These are phyloP conservation scores for Galaxias olidus DNA, from an alignment of 2,797 vertebrate species.

Conservation along the genomic window DNA sequence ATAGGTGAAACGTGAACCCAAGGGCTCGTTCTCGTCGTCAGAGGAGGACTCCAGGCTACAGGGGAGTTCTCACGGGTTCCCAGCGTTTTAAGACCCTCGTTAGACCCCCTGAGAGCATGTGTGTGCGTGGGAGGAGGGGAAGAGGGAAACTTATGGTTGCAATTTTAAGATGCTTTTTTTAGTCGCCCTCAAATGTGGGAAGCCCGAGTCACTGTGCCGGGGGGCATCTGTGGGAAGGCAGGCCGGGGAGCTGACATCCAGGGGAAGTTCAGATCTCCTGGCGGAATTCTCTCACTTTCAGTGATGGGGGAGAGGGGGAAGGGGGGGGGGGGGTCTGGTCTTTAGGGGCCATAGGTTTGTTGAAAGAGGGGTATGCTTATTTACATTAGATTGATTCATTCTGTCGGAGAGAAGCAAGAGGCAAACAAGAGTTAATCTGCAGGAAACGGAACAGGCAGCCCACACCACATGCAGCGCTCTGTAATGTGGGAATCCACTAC, in stretches of 20 bases:
- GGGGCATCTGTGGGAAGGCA: slow-evolving; percentile 74
- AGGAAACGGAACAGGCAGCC: slow-evolving; percentile 76
- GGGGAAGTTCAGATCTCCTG: slow-evolving; percentile 64
- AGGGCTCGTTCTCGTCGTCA: slow-evolving; percentile 32
- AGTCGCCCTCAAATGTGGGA: slow-evolving; percentile 82
- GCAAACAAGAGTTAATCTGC: slow-evolving; percentile 67
- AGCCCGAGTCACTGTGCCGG: slow-evolving; percentile 72
- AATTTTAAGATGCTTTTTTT: slow-evolving; percentile 84
- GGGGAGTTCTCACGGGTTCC: slow-evolving; percentile 33
- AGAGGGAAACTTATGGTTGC: slow-evolving; percentile 76
- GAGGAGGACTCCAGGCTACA: slow-evolving; percentile 44
- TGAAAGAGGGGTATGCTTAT: slow-evolving; percentile 73
- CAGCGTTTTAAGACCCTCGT: slow-evolving; percentile 61
- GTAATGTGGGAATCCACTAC: slow-evolving; percentile 75
- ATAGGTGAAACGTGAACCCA: slow-evolving; percentile 52
- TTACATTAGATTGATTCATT: slow-evolving; percentile 75
- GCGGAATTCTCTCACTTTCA: slow-evolving; percentile 71
- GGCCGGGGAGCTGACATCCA: slow-evolving; percentile 54
- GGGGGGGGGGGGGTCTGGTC: slow-evolving; percentile 38
- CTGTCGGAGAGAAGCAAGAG: slow-evolving; percentile 66
- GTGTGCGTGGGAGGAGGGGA: slow-evolving; percentile 7
- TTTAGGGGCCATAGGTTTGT: slow-evolving; percentile 61
- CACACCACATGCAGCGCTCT: slow-evolving; percentile 71
- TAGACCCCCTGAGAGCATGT: slow-evolving; percentile 42
- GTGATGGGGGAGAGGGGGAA: slow-evolving; percentile 7